phyloP scores from a whole-genome alignment of 1,140 invertebrate species.

The Aphelenchoides fujianensis region DNA sequence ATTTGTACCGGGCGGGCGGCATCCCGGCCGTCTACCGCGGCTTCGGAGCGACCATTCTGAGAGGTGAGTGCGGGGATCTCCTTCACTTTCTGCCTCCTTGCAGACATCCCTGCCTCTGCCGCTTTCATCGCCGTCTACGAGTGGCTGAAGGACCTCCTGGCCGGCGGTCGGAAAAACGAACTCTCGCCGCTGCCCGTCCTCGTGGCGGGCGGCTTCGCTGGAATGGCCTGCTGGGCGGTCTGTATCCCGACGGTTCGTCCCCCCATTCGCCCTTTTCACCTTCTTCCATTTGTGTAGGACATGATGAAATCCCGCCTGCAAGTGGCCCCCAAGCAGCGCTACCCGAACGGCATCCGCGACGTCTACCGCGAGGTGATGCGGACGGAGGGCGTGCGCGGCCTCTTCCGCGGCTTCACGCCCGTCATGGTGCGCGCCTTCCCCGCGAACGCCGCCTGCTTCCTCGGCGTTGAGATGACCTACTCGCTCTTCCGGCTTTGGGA shows the following conservation, averaged over 20 bases:
- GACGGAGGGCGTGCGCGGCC: slow-evolving; percentile 77
- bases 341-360: slow-evolving; percentile 77
- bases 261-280: background rate
- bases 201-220: slow-evolving; percentile 87
- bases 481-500: too few species aligned
- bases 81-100: slow-evolving; percentile 14
- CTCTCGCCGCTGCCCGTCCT: slow-evolving; percentile 71
- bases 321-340: slow-evolving; percentile 83
- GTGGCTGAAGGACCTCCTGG: slow-evolving; percentile 73
- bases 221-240: slow-evolving; percentile 90
- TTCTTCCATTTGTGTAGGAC: too few species aligned
- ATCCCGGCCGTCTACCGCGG: slow-evolving; percentile 90
- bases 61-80: too few species aligned
- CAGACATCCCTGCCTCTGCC: slow-evolving; percentile 89
- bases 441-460: slow-evolving; percentile 73
- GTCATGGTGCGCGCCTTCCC: slow-evolving; percentile 85
- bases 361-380: slow-evolving; percentile 76
- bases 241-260: slow-evolving; percentile 84
- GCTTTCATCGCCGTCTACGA: slow-evolving; percentile 97
- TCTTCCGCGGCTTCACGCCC: slow-evolving; percentile 74
- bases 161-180: slow-evolving; percentile 69
- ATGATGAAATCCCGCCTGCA: slow-evolving; percentile 92
- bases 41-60: slow-evolving; percentile 81
- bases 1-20: slow-evolving; percentile 82
- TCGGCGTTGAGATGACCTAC: slow-evolving; percentile 40